phyloP scores from a whole-genome alignment of 2,888 invertebrate genomes.

The Mimachlamys varia region DNA sequence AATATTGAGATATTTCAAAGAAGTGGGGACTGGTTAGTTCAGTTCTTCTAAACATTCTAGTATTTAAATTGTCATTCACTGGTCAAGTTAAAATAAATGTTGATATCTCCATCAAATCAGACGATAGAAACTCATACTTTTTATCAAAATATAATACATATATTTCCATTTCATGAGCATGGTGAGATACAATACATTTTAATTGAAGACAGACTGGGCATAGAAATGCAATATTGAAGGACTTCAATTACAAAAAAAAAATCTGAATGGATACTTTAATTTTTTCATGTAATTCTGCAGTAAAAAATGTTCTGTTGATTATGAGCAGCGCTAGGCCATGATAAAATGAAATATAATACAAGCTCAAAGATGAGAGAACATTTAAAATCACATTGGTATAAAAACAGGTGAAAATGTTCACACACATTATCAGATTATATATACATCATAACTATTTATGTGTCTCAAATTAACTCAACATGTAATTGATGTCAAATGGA shows the following conservation, averaged over 20 bases:
- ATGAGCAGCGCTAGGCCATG: neutral
- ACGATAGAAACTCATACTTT: neutral
- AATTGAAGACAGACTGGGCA: neutral
- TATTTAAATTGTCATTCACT: too few relatives aligned
- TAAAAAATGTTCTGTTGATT: neutral
- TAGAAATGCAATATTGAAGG: neutral
- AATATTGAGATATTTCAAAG: too few relatives aligned
- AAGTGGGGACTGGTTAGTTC: too few relatives aligned
- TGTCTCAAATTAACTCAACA: neutral
- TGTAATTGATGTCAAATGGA: neutral
- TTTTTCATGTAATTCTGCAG: neutral
- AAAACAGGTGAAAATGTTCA: constrained; percentile 26
- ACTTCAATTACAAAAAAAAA: neutral
- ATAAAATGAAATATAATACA: neutral
- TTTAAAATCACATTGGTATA: constrained; percentile 3
- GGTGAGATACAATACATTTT: neutral
- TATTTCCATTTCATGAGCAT: neutral
- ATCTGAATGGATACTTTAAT: neutral
- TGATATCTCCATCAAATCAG: neutral
- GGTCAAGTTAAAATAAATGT: neutral
- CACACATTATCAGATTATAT: neutral
- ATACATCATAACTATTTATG: neutral
- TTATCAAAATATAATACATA: neutral
- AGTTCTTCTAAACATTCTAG: too few relatives aligned
- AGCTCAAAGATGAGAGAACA: neutral